Evolutionary conservation across 2,113 vertebrate species (phyloP).

Genomic region (Sturnus vulgaris): DNA sequence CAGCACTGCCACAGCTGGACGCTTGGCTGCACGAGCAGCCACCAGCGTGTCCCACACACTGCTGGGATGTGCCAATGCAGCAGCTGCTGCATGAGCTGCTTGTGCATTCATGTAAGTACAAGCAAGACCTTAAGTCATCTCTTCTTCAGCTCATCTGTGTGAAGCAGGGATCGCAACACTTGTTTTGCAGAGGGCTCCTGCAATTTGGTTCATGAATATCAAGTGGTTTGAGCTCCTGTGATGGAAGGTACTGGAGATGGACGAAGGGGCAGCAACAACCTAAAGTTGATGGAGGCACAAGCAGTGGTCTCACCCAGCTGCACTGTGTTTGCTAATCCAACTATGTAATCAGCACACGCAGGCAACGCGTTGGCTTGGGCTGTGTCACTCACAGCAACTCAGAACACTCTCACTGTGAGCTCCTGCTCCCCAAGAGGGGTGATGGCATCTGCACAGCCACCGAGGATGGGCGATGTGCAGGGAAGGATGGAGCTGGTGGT

Average conservation of each 20-base stretch:
- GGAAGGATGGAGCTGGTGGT: neutral
- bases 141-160: neutral
- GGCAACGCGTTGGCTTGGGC: neutral
- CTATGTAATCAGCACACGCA: neutral
- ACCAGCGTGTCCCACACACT: accelerated
- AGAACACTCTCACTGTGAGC: accelerated
- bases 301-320: neutral
- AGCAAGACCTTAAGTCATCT: neutral
- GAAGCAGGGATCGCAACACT: neutral
- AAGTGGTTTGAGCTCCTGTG: neutral
- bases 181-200: neutral
- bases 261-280: neutral
- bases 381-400: neutral
- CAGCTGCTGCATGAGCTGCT: neutral
- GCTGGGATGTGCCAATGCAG: neutral
- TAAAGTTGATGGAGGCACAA: neutral
- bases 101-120: neutral
- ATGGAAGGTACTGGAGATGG: neutral
- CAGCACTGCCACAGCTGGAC: accelerated
- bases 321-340: neutral
- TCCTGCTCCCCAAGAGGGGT: neutral
- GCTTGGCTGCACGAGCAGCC: neutral
- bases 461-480: accelerated
- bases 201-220: neutral
- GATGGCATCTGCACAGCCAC: neutral